Base-by-base conservation (phyloP, 2,888 invertebrate genomes). In the Hemithea aestivaria region DNA sequence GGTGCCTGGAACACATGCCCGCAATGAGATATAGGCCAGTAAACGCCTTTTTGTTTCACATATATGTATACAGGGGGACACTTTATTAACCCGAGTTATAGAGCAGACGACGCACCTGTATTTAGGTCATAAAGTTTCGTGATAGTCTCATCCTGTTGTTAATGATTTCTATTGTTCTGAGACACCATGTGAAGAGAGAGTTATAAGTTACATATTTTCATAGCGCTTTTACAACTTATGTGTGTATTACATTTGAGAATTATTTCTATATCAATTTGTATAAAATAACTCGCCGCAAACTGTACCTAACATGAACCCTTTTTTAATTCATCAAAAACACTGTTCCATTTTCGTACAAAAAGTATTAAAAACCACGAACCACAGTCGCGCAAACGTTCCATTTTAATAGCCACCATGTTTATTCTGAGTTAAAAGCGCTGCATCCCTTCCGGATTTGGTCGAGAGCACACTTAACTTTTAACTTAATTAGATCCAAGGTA, bases 401-500 rank as follows among this genome's bases (percentile, higher is more conserved):
- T 36, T 44, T 45, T 44, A 39, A 47, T 44, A 45, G 37, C 40
- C 40, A 42, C 37, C 35, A 34, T 48, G 39, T 46, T 44, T 45
- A 50, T 48, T 50, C 44, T 50, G 44, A 48, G 32, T 45, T 46
- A 40, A 50, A 49, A 50, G 44, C 47, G 40, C 45, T 45, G 36
- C 45, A 50, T 44, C 50, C 49, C 40, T 48, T 44, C 45, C 42
- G 48, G 53, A 48, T 50, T 50, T 41, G 45, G 45, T 36, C 46
- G 46, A 44, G 42, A 53, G 46, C 46, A 50, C 46, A 53, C 48
- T 53, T 53, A 53, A 53, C 53, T 53, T 53, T 53, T 53, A 50
- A 53, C 40, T 50, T 53, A 53, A 53, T 53, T 53, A 53, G 55
- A 56, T 62, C 41, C 46, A 44, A 51, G 49, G 54, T 45, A 52